A percentile compares a stretch with the other conserved stretches of the same genome.
Conservation (phyloP, 2,888 invertebrate species). For the Carabus problematicus region DNA sequence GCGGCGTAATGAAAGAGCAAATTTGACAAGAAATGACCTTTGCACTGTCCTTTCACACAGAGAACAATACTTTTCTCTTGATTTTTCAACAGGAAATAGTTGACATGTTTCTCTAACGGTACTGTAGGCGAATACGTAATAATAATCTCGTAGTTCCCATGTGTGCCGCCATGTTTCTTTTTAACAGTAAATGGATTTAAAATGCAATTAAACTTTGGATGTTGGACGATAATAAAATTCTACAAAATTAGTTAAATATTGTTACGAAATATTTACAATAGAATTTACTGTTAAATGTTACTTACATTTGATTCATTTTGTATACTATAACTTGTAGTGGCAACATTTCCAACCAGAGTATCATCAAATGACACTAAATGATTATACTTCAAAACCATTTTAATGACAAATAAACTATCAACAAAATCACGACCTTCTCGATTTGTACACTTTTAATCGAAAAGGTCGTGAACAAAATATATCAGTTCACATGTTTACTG, state of each 20-base stretch:
- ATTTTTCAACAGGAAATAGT: slow-evolving; percentile 16
- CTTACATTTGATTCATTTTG: slow-evolving; percentile 14
- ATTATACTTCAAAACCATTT: slow-evolving; percentile 16
- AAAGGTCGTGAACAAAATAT: too few relatives aligned
- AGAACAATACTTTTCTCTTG: slow-evolving; percentile 4
- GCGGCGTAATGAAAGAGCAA: neutral
- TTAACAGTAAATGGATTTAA: slow-evolving; percentile 21
- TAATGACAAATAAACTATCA: too few relatives aligned
- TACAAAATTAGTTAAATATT: slow-evolving; percentile 10
- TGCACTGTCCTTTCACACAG: neutral
- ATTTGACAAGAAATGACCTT: slow-evolving; percentile 13
- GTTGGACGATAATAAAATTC: neutral
- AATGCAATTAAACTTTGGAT: neutral
- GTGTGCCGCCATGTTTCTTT: neutral
- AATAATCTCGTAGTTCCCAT: neutral
- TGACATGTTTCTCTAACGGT: neutral
- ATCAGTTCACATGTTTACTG: too few relatives aligned
- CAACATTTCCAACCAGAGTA: slow-evolving; percentile 9
- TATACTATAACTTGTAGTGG: neutral
- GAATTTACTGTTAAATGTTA: neutral
- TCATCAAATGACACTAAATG: slow-evolving; percentile 16
- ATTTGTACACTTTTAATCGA: too few relatives aligned
- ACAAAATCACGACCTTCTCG: too few relatives aligned
- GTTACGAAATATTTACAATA: neutral
- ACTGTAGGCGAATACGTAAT: slow-evolving; percentile 12